Conservation (phyloP, 1,140 invertebrate genomes). For the Drosophila melanica region DNA sequence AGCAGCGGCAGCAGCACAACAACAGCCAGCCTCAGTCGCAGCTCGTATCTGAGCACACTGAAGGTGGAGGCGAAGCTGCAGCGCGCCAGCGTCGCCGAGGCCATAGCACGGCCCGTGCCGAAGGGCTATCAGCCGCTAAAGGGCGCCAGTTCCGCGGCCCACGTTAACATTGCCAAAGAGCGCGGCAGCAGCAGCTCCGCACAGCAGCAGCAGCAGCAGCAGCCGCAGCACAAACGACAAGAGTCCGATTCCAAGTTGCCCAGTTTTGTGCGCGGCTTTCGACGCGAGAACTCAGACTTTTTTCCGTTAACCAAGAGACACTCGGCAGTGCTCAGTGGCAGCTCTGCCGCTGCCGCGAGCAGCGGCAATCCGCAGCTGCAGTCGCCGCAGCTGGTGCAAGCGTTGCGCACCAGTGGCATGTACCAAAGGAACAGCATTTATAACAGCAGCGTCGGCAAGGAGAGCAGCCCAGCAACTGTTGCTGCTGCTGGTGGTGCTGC, state of each 20-base stretch:
- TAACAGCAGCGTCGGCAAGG: slow-evolving; percentile 54
- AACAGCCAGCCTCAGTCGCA: slow-evolving; percentile 67
- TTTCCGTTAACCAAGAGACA: slow-evolving; percentile 89
- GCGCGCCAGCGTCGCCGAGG: slow-evolving; percentile 72
- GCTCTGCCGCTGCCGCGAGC: slow-evolving; percentile 83
- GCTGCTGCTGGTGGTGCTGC: slow-evolving; percentile 8
- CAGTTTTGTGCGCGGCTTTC: slow-evolving; percentile 90
- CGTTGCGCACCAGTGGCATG: slow-evolving; percentile 86
- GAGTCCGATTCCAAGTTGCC: slow-evolving; percentile 88
- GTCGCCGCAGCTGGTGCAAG: slow-evolving; percentile 69
- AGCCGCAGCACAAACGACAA: slow-evolving; percentile 85
- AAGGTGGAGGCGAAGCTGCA: slow-evolving; percentile 75
- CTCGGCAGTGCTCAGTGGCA: slow-evolving; percentile 87
- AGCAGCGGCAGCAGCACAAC: slow-evolving; percentile 43
- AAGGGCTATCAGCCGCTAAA: slow-evolving; percentile 77
- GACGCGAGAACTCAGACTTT: slow-evolving; percentile 92
- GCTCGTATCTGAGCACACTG: slow-evolving; percentile 74
- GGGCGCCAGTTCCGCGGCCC: slow-evolving; percentile 32
- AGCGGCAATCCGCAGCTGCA: slow-evolving; percentile 81
- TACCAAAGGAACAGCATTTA: slow-evolving; percentile 87
- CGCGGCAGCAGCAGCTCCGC: slow-evolving; percentile 19
- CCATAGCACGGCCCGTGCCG: slow-evolving; percentile 69
- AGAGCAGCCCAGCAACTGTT: slow-evolving; percentile 21
- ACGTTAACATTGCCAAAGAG: slow-evolving; percentile 68
- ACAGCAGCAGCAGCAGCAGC: slow-evolving; percentile 15